phyloP scores from a whole-genome alignment of 2,888 invertebrate genomes.

The Plebejus anna region DNA sequence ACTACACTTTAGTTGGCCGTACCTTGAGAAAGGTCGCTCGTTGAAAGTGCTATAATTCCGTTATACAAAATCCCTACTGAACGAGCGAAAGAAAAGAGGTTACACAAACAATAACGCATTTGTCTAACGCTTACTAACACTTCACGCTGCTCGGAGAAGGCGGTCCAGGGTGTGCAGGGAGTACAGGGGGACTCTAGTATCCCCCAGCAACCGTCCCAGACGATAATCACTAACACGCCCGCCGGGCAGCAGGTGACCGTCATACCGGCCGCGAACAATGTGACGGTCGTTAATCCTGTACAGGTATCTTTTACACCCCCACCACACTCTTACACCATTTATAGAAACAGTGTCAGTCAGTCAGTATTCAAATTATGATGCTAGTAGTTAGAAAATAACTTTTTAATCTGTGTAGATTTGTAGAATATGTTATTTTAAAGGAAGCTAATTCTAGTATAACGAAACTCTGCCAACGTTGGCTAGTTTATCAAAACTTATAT shows the following conservation, averaged over 20 bases:
- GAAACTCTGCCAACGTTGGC: too few relatives aligned
- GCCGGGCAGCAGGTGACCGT: conserved; percentile 91
- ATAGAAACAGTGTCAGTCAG: not conserved
- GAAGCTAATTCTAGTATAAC: too few relatives aligned
- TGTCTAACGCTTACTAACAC: conserved; percentile 31
- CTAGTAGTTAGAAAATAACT: not conserved
- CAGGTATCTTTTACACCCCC: conserved; percentile 50
- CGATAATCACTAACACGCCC: conserved; percentile 86
- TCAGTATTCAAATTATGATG: not conserved
- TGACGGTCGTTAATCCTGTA: conserved; percentile 59
- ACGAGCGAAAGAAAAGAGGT: not conserved
- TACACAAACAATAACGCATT: not conserved
- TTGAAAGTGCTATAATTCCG: not conserved
- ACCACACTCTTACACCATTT: not conserved
- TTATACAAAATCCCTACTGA: not conserved
- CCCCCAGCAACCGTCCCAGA: conserved; percentile 72
- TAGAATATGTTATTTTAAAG: too few relatives aligned
- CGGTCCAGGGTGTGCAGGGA: conserved; percentile 68
- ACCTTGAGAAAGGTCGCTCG: too few relatives aligned
- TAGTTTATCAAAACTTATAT: too few relatives aligned
- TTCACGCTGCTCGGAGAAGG: conserved; percentile 53
- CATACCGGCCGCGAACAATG: conserved; percentile 83
- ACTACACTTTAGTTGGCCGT: too few relatives aligned
- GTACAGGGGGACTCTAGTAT: conserved; percentile 64
- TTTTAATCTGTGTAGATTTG: not conserved